These are phyloP conservation scores for Argyresthia goedartella DNA, from an alignment of 2,888 invertebrate genomes.

Conservation along the genomic window DNA sequence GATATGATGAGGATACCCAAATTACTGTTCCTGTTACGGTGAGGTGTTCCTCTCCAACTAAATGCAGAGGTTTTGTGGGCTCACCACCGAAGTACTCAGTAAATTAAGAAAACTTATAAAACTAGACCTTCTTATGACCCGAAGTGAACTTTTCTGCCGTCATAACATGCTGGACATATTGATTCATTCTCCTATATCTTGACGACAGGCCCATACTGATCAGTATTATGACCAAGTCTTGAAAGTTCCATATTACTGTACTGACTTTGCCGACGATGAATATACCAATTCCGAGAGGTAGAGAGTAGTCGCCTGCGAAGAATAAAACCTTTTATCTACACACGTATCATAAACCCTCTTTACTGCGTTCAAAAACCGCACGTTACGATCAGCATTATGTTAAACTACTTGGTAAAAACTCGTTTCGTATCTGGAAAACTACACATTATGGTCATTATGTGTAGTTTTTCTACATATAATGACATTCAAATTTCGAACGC, in stretches of 20 bases:
- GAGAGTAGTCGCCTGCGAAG: conserved; percentile 32
- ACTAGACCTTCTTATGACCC: background rate
- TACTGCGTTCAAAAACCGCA: too few relatives aligned
- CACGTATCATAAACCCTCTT: too few relatives aligned
- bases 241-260: conserved; percentile 78
- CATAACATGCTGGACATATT: conserved; percentile 26
- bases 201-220: conserved; percentile 75
- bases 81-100: background rate
- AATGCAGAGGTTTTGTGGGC: too few relatives aligned
- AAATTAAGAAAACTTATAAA: background rate
- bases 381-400: too few relatives aligned
- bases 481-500: too few relatives aligned
- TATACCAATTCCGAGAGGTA: conserved; percentile 30
- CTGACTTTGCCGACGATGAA: conserved; percentile 62
- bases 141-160: background rate
- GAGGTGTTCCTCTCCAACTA: too few relatives aligned
- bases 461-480: too few relatives aligned
- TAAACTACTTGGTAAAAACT: too few relatives aligned
- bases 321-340: background rate
- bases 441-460: too few relatives aligned
- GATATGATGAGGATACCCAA: too few relatives aligned
- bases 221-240: conserved; percentile 76
- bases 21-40: too few relatives aligned
- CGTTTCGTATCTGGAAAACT: too few relatives aligned
- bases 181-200: conserved; percentile 73